Conservation (phyloP, 1,140 invertebrate species). For the Trichoplusia ni region DNA sequence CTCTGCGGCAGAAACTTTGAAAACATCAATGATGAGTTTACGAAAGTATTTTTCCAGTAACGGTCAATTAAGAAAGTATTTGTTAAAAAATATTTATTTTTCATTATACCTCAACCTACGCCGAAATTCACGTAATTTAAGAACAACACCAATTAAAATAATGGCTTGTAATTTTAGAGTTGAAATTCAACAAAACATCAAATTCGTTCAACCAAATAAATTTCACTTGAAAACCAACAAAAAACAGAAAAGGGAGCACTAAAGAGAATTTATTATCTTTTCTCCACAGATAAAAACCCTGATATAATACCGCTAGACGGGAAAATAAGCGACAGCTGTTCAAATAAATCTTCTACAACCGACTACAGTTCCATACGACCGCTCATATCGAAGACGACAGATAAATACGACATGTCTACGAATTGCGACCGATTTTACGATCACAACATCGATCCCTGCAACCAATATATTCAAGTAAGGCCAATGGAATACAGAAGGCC, state of each 20-base stretch:
- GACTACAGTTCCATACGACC: constrained; percentile 70
- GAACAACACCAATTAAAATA: background rate
- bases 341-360: constrained; percentile 69
- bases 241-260: background rate
- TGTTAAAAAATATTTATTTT: too few species aligned
- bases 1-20: too few species aligned
- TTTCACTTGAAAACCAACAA: background rate
- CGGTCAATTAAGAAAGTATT: too few species aligned
- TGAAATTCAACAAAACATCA: background rate
- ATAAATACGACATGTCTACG: constrained; percentile 61
- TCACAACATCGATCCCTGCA: constrained; percentile 57
- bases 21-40: too few species aligned
- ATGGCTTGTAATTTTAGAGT: background rate
- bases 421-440: constrained; percentile 64
- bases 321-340: constrained; percentile 70
- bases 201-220: background rate
- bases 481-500: constrained; percentile 55
- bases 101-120: too few species aligned
- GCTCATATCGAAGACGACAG: constrained; percentile 60
- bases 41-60: background rate
- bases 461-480: constrained; percentile 66
- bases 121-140: too few species aligned
- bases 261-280: constrained; percentile 3
- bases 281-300: constrained; percentile 69
- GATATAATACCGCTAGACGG: constrained; percentile 74